Base-by-base conservation (phyloP, 2,888 invertebrate species). In the Andrena hattorfiana region DNA sequence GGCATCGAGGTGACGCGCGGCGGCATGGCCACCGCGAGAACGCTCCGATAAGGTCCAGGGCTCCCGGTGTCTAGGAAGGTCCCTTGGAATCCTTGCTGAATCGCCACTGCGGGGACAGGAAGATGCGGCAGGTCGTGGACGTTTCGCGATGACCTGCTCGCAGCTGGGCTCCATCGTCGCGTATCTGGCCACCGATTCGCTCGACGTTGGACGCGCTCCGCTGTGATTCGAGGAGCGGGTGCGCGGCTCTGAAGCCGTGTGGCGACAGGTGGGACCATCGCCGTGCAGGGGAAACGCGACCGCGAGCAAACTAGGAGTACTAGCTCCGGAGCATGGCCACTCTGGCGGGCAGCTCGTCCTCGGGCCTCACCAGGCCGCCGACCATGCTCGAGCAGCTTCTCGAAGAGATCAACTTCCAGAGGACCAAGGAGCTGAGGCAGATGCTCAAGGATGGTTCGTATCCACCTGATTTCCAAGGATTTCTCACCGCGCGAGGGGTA, bases 341-440 rank as follows among this genome's bases (percentile, higher is more conserved):
- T 77, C 83, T 92, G 30, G 91, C 93, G 76, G 90, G 92, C 68
- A 90, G 92, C 84, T 91, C 93, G 51, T 82, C 91, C 48, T 82
- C 91, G 35, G 91, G 92, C 73, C 91, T 94, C 63, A 89, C 95
- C 75, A 94, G 95, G 91, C 94, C 95, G 26, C 96, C 97, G 26
- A 97, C 97, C 42, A 96, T 97, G 94, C 94, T 98, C 89, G 98
- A 98, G 92, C 98, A 98, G 92, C 95, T 98, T 76, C 95, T 98
- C 81, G 98, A 98, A 93, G 98, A 98, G 94, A 98, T 98, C 87
- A 98, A 98, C 94, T 98, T 98, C 91, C 98, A 98, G 94, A 95
- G 98, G 86, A 98, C 98, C 71, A 98, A 98, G 94, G 98, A 98
- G 94, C 97, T 98, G 96, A 95, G 98, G 66, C 98, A 98, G 94